Conservation (phyloP, 2,797 vertebrate species). For the Smutsia temminckii region DNA sequence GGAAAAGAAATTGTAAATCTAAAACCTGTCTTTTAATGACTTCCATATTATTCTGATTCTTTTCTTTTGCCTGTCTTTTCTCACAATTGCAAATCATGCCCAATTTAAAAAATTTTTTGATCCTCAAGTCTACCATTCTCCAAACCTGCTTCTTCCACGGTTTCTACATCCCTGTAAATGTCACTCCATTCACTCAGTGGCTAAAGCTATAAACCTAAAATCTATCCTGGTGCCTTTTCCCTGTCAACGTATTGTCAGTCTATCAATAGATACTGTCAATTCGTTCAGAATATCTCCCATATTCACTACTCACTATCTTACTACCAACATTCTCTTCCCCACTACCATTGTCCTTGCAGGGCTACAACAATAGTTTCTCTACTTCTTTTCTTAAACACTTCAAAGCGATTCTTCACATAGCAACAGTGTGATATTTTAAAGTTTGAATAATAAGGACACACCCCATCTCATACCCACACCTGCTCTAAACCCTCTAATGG, state of each 20-base stretch:
- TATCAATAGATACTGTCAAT: neutral
- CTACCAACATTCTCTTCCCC: neutral
- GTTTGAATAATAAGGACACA: neutral
- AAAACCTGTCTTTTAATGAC: neutral
- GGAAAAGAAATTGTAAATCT: conserved; percentile 24
- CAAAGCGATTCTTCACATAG: conserved; percentile 34
- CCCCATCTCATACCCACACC: neutral
- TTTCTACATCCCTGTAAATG: neutral
- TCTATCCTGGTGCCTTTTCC: neutral
- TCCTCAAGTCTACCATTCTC: neutral
- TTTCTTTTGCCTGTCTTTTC: neutral
- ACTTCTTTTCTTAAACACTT: neutral
- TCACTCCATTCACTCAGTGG: neutral
- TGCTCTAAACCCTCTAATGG: neutral
- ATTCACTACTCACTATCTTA: neutral
- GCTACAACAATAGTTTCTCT: neutral
- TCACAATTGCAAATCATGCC: neutral
- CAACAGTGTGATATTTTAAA: conserved; percentile 10
- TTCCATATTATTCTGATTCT: neutral
- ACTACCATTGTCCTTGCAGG: neutral
- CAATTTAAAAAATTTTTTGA: neutral
- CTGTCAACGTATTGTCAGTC: neutral
- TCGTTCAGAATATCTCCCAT: neutral
- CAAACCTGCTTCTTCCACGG: neutral
- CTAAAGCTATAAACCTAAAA: neutral